These are phyloP conservation scores for Heliconius nattereri DNA, from an alignment of 1,140 invertebrate species.

Conservation along the genomic window DNA sequence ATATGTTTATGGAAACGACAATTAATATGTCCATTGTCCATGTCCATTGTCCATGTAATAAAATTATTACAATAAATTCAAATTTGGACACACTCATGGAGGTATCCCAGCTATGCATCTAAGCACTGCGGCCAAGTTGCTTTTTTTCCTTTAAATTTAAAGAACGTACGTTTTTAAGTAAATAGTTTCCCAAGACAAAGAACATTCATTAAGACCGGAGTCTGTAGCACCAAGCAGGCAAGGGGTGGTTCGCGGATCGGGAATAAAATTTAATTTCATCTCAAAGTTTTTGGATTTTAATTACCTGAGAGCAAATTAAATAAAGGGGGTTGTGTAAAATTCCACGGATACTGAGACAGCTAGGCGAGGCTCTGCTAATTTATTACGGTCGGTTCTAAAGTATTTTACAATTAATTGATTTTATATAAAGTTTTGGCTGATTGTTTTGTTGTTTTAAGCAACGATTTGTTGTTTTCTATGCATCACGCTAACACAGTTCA, in stretches of 20 bases:
- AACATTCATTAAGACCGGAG: slow-evolving; percentile 20
- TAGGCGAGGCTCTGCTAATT: slow-evolving; percentile 46
- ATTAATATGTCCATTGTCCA: too few relatives aligned
- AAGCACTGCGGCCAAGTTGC: too few relatives aligned
- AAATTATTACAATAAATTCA: too few relatives aligned
- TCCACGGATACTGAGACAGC: slow-evolving; percentile 44
- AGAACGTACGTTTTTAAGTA: neutral
- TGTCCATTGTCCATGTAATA: too few relatives aligned
- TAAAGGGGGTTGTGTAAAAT: slow-evolving; percentile 52
- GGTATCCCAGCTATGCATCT: too few relatives aligned
- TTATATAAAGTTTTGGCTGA: slow-evolving; percentile 27
- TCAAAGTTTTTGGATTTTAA: slow-evolving; percentile 74
- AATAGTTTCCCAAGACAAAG: slow-evolving; percentile 6
- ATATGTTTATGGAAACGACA: too few relatives aligned
- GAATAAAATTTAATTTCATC: slow-evolving; percentile 71
- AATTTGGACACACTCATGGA: too few relatives aligned
- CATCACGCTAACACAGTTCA: too few relatives aligned
- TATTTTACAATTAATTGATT: slow-evolving; percentile 38
- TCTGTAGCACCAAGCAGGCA: slow-evolving; percentile 7
- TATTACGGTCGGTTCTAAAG: slow-evolving; percentile 44
- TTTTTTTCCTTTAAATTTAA: too few relatives aligned
- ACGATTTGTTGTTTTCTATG: neutral
- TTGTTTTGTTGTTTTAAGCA: slow-evolving; percentile 23
- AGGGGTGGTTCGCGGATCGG: slow-evolving; percentile 29
- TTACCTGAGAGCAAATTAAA: slow-evolving; percentile 74